Evolutionary conservation across 1,140 invertebrate genomes (phyloP), one percentile per base, ranked within the genome.

Genomic region (Holotrichia oblita): DNA sequence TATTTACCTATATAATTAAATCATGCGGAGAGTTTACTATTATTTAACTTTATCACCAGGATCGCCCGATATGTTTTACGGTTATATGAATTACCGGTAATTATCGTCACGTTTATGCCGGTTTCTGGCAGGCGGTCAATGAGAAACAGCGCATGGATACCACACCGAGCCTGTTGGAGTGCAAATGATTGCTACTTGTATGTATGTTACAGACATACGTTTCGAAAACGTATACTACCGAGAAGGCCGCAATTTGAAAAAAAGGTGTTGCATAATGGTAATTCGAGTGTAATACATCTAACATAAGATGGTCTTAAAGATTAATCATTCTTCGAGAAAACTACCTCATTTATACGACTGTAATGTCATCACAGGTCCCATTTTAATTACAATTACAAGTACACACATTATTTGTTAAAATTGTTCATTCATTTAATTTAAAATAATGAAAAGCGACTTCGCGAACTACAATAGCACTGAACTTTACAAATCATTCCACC

Each of bases 61-160:
- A 34, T 69, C 27, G 61, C 8, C 14, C 61, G 22, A 69, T 34
- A 69, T 22, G 61, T 69, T 34, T 69, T 69, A 69, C 61, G 61
- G 61, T 69, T 69, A 69, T 69, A 22, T 69, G 61, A 69, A 69
- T 69, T 69, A 27, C 22, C 61, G 61, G 61, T 69, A 69, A 69
- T 69, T 69, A 69, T 34, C 12, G 61, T 17, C 48, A 69, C 61
- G 61, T 69, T 14, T 22, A 22, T 34, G 61, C 22, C 27, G 27
- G 27, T 69, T 69, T 22, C 22, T 69, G 61, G 12, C 20, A 69
- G 12, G 27, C 24, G 12, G 27, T 24, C 27, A 69, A 34, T 69
- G 22, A 69, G 61, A 9, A 69, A 69, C 22, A 34, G 61, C 8
- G 27, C 20, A 10, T 34, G 61, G 61, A 69, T 69, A 69, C 20